Percentiles rank a stretch among this genome's conserved stretches.
Conservation (phyloP, 2,888 invertebrate species). For the Myopa tessellatipennis region DNA sequence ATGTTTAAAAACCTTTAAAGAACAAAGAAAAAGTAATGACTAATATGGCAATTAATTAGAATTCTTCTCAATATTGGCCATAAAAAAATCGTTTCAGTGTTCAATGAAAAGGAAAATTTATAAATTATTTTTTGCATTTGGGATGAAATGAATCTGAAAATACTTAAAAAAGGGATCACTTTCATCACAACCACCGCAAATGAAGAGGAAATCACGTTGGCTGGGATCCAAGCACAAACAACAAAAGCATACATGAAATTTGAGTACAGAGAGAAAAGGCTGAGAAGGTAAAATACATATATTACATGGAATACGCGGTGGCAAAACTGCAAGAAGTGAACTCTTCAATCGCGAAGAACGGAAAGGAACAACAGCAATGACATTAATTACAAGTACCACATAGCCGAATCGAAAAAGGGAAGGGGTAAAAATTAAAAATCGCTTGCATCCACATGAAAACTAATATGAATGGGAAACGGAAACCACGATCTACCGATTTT, state of each 20-base stretch:
- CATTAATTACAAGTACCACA: slow-evolving; percentile 18
- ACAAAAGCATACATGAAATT: slow-evolving; percentile 19
- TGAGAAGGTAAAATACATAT: slow-evolving; percentile 4
- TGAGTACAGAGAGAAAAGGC: slow-evolving; percentile 11
- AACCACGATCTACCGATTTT: slow-evolving; percentile 58
- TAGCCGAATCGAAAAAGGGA: slow-evolving; percentile 34
- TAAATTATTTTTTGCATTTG: slow-evolving; percentile 31
- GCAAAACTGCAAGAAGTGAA: not conserved
- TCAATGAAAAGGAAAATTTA: slow-evolving; percentile 34
- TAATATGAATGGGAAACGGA: slow-evolving; percentile 62
- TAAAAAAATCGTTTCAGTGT: slow-evolving; percentile 14
- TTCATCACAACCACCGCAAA: not conserved
- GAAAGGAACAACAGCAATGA: not conserved
- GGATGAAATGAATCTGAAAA: not conserved
- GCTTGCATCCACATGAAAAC: slow-evolving; percentile 51
- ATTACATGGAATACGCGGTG: not conserved
- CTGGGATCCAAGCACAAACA: slow-evolving; percentile 21
- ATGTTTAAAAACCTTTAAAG: not conserved
- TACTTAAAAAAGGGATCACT: not conserved
- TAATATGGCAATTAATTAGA: no score
- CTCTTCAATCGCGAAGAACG: slow-evolving; percentile 1
- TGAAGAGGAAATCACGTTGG: slow-evolving; percentile 13
- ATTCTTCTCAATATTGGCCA: no score
- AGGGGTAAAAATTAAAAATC: slow-evolving; percentile 53
- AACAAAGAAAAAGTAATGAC: not conserved